Evolutionary conservation across 2,888 invertebrate species (phyloP), one percentile per base, ranked within the genome.

Genomic region (Drosophila lutescens): DNA sequence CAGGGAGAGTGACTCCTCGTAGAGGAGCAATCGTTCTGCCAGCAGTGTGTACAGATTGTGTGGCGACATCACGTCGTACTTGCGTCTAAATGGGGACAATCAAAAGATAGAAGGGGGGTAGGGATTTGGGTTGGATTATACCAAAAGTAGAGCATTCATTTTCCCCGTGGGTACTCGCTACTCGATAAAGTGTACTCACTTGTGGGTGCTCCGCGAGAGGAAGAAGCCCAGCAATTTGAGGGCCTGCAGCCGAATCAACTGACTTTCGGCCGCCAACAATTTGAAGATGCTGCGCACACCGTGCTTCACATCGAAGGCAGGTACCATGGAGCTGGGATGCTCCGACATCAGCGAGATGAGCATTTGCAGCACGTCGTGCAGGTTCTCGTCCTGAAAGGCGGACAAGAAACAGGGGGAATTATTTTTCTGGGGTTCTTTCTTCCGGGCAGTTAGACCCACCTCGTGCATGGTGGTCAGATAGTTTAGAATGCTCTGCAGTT

Each of bases 61-160:
- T 2, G 99, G 98, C 78, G 97, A 97, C 98, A 99, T 98, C 59
- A 99, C 98, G 93, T 99, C 99, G 93, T 98, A 98, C 93, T 99
- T 99, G 88, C 99, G 95, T 93, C 98, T 98, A 43, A 20, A 17
- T n/a, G 30, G 9, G 53, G 8, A 12, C 10, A 49, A 36, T 12
- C n/a, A 7, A 46, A 38, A 8, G 7, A 20, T 6, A 6, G 4
- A 23, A 8, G 4, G 5, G 6, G 13, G 20, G 20, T 20, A n/a
- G 20, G 20, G 20, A 4, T 20, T 20, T 20, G 20, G 20, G 12
- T 34, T 32, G 17, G 13, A 47, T 47, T 15, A 15, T 6, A 30
- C 13, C 3, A 26, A 8, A 34, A 13, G 1, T 5, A 34, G 12
- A 34, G 26, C 12, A 34, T 0, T 12, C 1, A 12, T 34, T 12